These are phyloP conservation scores for Cyrtodaria siliqua DNA, from an alignment of 2,888 invertebrate species.

Conservation along the genomic window DNA sequence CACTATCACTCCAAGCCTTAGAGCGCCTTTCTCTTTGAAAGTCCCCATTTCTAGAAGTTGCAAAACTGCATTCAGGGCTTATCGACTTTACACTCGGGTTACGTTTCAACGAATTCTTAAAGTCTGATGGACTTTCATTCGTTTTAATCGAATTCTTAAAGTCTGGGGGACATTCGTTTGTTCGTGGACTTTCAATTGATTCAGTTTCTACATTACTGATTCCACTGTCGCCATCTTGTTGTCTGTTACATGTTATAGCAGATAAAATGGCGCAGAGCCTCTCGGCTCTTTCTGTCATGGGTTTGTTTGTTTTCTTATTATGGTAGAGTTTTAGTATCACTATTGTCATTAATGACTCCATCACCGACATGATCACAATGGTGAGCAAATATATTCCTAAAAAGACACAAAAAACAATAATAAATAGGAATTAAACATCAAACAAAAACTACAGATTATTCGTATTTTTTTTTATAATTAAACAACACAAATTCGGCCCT, in stretches of 20 bases:
- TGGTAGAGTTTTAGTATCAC: constrained; percentile 36
- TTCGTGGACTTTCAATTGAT: constrained; percentile 36
- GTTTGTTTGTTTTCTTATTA: constrained; percentile 29
- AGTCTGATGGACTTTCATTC: constrained; percentile 38
- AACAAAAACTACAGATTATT: too few species aligned
- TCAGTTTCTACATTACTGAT: constrained; percentile 34
- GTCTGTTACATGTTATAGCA: constrained; percentile 35
- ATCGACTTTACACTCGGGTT: constrained; percentile 48
- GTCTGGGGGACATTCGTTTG: constrained; percentile 33
- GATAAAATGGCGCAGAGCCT: constrained; percentile 18
- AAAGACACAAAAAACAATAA: constrained; percentile 41
- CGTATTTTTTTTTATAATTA: too few species aligned
- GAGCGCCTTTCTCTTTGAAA: constrained; percentile 25
- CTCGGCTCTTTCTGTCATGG: constrained; percentile 16
- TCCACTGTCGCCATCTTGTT: background rate
- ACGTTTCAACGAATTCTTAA: constrained; percentile 40
- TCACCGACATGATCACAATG: constrained; percentile 31
- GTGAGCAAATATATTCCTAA: constrained; percentile 41
- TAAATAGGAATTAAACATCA: constrained; percentile 30
- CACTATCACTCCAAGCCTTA: constrained; percentile 34
- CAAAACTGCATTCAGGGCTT: constrained; percentile 54
- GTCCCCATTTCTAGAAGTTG: constrained; percentile 46
- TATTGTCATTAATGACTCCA: constrained; percentile 44
- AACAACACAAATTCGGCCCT: too few species aligned
- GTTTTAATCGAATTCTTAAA: constrained; percentile 41